Evolutionary conservation across 2,113 vertebrate genomes (phyloP).

Genomic region (Gila orcuttii): DNA sequence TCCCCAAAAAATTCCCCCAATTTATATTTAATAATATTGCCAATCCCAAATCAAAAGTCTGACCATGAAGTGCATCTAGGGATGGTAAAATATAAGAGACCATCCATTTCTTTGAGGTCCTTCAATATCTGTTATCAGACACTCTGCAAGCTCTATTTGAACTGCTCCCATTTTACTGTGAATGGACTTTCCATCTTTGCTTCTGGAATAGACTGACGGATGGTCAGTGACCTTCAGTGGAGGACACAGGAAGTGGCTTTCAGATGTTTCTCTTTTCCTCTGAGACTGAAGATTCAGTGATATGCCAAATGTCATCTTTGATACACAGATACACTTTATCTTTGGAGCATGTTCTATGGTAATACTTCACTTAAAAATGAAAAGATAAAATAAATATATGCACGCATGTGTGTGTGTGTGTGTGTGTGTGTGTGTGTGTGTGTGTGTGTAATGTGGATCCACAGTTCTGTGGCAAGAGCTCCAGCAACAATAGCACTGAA

Average conservation of each 20-base stretch:
- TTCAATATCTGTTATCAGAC: constrained; percentile 38
- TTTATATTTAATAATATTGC: not conserved
- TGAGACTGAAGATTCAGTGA: constrained; percentile 30
- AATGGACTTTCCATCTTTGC: constrained; percentile 48
- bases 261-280: constrained; percentile 18
- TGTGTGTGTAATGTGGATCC: not conserved
- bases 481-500: not conserved
- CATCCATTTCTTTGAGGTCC: constrained; percentile 20
- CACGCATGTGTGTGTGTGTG: not conserved
- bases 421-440: not conserved
- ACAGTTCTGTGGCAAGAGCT: not conserved
- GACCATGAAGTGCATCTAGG: not conserved
- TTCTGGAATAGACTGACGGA: constrained; percentile 36
- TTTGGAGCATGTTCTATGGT: not conserved
- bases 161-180: constrained; percentile 33
- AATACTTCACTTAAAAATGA: too few relatives aligned
- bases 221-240: constrained; percentile 51
- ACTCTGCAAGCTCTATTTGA: constrained; percentile 29
- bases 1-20: not conserved
- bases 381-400: too few relatives aligned
- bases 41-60: not conserved
- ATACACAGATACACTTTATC: constrained; percentile 17
- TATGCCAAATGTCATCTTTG: constrained; percentile 50
- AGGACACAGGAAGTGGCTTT: constrained; percentile 28
- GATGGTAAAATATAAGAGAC: constrained; percentile 6